Conservation (phyloP, 2,797 vertebrate species). For the Delichon dasypus region DNA sequence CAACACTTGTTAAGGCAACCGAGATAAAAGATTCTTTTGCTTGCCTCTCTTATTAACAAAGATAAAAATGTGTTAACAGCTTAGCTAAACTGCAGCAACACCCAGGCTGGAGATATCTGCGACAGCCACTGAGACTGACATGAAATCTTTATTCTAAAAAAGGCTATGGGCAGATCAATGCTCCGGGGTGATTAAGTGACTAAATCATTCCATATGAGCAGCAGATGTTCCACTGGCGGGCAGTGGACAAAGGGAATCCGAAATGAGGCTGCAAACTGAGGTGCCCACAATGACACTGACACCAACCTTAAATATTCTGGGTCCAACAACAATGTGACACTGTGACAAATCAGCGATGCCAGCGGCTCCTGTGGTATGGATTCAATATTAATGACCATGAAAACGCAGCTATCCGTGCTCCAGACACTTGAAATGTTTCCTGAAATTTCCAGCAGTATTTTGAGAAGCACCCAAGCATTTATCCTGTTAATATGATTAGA, state of each 20-base stretch:
- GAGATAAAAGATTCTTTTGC: background rate
- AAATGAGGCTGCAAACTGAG: background rate
- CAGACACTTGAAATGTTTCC: background rate
- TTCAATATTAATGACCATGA: background rate
- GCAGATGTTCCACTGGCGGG: background rate
- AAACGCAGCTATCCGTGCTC: background rate
- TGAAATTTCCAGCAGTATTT: background rate
- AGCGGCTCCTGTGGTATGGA: background rate
- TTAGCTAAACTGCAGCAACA: background rate
- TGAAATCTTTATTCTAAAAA: background rate
- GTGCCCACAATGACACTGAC: background rate
- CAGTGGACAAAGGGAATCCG: background rate
- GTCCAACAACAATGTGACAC: no score
- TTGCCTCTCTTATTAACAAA: background rate
- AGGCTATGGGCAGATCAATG: background rate
- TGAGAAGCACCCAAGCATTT: background rate
- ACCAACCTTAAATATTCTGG: background rate
- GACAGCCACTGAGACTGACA: background rate
- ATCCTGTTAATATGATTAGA: background rate
- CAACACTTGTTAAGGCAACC: background rate
- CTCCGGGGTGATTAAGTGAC: slow-evolving; percentile 3
- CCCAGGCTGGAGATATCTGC: background rate
- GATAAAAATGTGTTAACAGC: background rate
- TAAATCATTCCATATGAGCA: background rate
- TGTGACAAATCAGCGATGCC: background rate